Evolutionary conservation across 2,797 vertebrate species (phyloP).

Genomic region (Notolabrus celidotus): DNA sequence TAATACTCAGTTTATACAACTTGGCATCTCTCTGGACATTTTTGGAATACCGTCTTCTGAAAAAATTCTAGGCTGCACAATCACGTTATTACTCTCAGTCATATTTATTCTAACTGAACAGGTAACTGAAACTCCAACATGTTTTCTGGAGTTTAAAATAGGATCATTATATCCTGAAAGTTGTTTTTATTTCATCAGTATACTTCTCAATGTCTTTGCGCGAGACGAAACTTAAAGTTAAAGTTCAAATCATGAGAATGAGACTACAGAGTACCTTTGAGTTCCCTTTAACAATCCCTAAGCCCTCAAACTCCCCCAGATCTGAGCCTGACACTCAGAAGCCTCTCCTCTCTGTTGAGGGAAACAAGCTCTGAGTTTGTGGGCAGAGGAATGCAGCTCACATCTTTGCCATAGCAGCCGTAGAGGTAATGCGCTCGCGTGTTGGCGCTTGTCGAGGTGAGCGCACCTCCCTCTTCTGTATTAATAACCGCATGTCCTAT

Average conservation of each 20-base stretch:
- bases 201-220: not conserved
- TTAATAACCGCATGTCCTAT: slow-evolving; percentile 82
- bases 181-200: not conserved
- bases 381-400: slow-evolving; percentile 86
- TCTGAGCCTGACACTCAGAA: slow-evolving; percentile 39
- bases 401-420: slow-evolving; percentile 87
- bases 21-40: slow-evolving; percentile 3
- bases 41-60: slow-evolving; percentile 11
- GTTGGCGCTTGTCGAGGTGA: slow-evolving; percentile 84
- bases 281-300: slow-evolving; percentile 17
- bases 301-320: slow-evolving; percentile 47
- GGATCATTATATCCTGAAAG: not conserved
- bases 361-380: slow-evolving; percentile 71
- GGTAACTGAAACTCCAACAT: not conserved
- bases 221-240: not conserved
- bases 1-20: slow-evolving; percentile 28
- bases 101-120: not conserved
- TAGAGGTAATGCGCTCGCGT: slow-evolving; percentile 85
- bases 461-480: slow-evolving; percentile 80
- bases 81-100: not conserved
- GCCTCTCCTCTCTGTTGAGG: slow-evolving; percentile 54
- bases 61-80: not conserved
- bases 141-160: not conserved
- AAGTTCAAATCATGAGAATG: not conserved
- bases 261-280: slow-evolving; percentile 7